Evolutionary conservation across 2,113 vertebrate genomes (phyloP), one percentile per base, ranked within the genome.

Genomic region (Struthio camelus): DNA sequence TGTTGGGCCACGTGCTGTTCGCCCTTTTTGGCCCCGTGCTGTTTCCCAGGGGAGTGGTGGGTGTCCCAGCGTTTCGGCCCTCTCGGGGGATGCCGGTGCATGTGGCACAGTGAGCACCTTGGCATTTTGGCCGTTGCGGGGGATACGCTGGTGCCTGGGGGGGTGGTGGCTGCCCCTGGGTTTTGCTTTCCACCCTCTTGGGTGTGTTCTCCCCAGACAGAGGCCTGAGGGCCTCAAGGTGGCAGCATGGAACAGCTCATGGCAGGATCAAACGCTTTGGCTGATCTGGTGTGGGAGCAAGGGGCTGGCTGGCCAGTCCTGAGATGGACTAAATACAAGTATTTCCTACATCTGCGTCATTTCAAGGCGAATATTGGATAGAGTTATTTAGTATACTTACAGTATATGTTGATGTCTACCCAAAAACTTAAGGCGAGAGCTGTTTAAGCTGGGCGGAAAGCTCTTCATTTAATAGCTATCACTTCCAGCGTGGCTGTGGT

Each of bases 381-480:
- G 36, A 3, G n/a, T 9, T 56, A 28, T 56, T 15, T 3, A 2
- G 25, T 30, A 6, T 5, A 20, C 46, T 36, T 36, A 34, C 14
- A 18, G 48, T 36, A 9, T 4, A 23, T 4, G 0, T 2, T 20
- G 40, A 2, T 22, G 17, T 3, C 24, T 25, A 66, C 30, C 56
- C 19, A 46, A 12, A 38, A 6, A 18, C 1, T 2, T 5, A 62
- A 58, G 70, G 6, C 3, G 75, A 46, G 80, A 71, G 75, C 82
- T 54, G 48, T 9, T n/a, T 0, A 1, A 5, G 3, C 27, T 8
- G 40, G 71, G 14, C 53, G 34, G 19, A 2, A 12, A 59, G 75
- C 2, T 48, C 86, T 40, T 25, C 0, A 0, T 61, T 22, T 7
- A 11, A 0, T 6, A 38, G 24, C 27, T 4, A 0, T 10, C 2